phyloP scores from a whole-genome alignment of 2,888 invertebrate genomes.

The Xiphydria camelus region DNA sequence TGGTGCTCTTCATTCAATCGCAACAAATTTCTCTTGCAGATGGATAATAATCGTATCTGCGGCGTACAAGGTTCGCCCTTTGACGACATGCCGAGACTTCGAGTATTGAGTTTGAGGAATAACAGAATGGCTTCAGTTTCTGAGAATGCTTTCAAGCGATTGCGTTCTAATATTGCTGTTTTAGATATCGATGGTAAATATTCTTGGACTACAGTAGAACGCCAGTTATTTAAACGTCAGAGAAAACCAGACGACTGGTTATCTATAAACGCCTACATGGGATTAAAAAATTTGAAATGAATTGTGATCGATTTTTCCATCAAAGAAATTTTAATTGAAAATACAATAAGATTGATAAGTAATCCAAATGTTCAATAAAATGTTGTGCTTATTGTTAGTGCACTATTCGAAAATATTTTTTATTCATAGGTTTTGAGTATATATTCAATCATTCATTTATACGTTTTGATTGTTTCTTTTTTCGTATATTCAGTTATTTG shows the following conservation, averaged over 20 bases:
- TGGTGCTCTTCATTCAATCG: slow-evolving; percentile 31
- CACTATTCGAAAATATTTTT: too few relatives aligned
- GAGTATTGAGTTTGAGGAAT: slow-evolving; percentile 76
- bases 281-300: background rate
- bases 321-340: too few relatives aligned
- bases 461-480: too few relatives aligned
- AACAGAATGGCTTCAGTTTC: slow-evolving; percentile 76
- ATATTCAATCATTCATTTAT: too few relatives aligned
- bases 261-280: too few relatives aligned
- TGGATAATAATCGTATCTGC: slow-evolving; percentile 84
- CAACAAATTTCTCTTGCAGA: slow-evolving; percentile 44
- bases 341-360: too few relatives aligned
- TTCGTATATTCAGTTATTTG: too few relatives aligned
- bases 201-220: background rate
- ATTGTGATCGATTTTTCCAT: too few relatives aligned
- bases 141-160: slow-evolving; percentile 73
- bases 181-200: slow-evolving; percentile 80
- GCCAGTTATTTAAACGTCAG: background rate
- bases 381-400: too few relatives aligned
- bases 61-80: slow-evolving; percentile 79
- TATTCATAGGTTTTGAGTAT: too few relatives aligned
- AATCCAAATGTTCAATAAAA: too few relatives aligned
- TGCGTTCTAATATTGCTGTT: slow-evolving; percentile 80
- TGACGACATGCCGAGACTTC: slow-evolving; percentile 81
- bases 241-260: too few relatives aligned